Evolutionary conservation across 2,888 invertebrate species (phyloP), one percentile per base, ranked within the genome.

Genomic region (Harmothoe impar): DNA sequence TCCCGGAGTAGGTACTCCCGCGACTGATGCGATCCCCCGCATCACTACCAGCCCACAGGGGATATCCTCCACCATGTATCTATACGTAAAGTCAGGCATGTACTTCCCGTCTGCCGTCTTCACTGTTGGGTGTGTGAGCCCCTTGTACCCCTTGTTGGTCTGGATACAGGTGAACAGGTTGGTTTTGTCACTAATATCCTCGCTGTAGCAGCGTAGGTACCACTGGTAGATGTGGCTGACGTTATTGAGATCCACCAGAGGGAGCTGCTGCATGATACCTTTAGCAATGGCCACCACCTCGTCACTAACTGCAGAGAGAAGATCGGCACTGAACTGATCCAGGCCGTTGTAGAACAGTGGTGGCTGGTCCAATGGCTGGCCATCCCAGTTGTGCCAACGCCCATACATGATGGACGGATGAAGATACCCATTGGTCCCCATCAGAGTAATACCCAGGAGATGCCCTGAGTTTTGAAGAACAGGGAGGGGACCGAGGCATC

Each of bases 331-430:
- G 10, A 72, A 62, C 20, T 94, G 93, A 88, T 93, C 92, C 0
- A 94, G 91, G 0, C 94, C 94, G 91, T 94, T 93, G 91, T 94
- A 94, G 89, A 94, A 94, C 10, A 94, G 84, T 17, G 94, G 94
- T 0, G 92, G 91, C 52, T 93, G 92, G 7, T 89, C 88, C 31
- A 94, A 17, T 0, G 94, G 93, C 23, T 93, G 91, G 7, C 93
- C 93, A 89, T 94, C 93, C 93, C 93, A 94, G 43, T 93, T 89
- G 23, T 91, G 90, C 94, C 94, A 94, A 51, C 91, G 90, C 0
- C 94, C 94, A 86, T 94, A 94, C 92, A 94, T 92, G 31, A 94
- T 90, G 0, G 94, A 93, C 0, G 94, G 94, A 86, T 94, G 94
- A 20, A 94, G 92, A 72, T 93, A 93, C 7, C 93, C 93, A 56